Evolutionary conservation across 53 echinoderm and acorn worm species (phyloP).

Genomic region (Temnopleurus reevesii): DNA sequence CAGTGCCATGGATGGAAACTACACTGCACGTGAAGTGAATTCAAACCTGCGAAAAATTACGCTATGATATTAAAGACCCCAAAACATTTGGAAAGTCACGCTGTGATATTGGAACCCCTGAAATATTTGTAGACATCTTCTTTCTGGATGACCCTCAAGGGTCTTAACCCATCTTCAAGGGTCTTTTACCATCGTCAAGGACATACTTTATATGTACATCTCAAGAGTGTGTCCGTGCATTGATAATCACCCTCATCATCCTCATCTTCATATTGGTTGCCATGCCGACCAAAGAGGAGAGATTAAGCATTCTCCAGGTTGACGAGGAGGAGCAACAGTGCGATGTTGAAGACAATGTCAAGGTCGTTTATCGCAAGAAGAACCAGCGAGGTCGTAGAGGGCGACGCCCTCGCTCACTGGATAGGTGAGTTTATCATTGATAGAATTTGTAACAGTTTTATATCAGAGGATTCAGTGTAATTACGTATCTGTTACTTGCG

Average conservation of each 20-base stretch:
- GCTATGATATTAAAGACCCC: neutral
- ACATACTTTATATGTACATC: neutral
- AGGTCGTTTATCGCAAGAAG: constrained; percentile 38
- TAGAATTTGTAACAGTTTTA: too few species aligned
- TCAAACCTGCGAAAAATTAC: neutral
- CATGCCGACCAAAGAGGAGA: constrained; percentile 45
- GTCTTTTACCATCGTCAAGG: neutral
- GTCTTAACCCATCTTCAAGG: neutral
- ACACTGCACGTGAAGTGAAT: neutral
- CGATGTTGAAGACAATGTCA: neutral
- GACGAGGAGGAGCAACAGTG: constrained; percentile 13
- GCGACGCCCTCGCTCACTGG: constrained; percentile 16
- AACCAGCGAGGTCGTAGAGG: constrained; percentile 38
- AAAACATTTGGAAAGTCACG: neutral
- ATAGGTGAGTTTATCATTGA: constrained; percentile 56
- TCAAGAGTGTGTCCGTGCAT: neutral
- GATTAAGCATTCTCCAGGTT: constrained; percentile 3
- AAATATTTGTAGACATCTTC: neutral
- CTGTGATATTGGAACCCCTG: neutral
- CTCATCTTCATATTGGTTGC: neutral
- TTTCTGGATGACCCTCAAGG: neutral
- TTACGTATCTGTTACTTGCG: too few species aligned
- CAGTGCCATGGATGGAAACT: neutral
- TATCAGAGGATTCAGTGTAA: too few species aligned
- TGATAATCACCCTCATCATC: neutral